Base-by-base conservation (phyloP, 1,140 invertebrate genomes). In the Tetramorium parvispinum region DNA sequence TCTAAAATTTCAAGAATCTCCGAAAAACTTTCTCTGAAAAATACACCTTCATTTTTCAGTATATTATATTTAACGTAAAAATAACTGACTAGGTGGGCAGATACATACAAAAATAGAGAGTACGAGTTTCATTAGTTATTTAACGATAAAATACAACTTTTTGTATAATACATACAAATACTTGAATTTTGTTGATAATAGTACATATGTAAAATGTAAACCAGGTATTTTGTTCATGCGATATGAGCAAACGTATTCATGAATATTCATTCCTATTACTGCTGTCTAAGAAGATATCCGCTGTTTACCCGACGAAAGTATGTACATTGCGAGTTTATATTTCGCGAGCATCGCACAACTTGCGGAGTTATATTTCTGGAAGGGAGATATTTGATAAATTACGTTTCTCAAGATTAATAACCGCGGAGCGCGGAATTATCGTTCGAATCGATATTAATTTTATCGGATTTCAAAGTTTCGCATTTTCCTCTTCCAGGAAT, bases 191-290 rank as follows among this genome's bases (percentile, higher is more conserved):
- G 46, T 70, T 53, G 32, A 53, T 53, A 16, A 49, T 37, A 24
- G n/a, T 21, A 43, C 8, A 37, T 27, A 43, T 81, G 63, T 18
- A 70, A 70, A 81, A 68, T 68, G 63, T n/a, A 32, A 68, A 8
- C 40, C 37, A 70, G 13, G 21, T 70, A 32, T 53, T 81, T 70
- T 70, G n/a, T 8, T 40, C 18, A n/a, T 6, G 59, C 8, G 16
- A 43, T 66, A 81, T 53, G 46, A 37, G 32, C 63, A 53, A 68
- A 51, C 46, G 77, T 24, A 79, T 13, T 46, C 46, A 70, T 81
- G 63, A 70, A 81, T 81, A 81, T 81, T 81, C 46, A 81, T 53
- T 53, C 37, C 32, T 81, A 70, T 81, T 81, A 70, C 13, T 81
- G 63, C 63, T 40, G 77, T 24, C 75, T 81, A 81, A 81, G 77